Evolutionary conservation across 2,888 invertebrate genomes (phyloP), one percentile per base, ranked within the genome.

Genomic region (Drymonia ruficornis): DNA sequence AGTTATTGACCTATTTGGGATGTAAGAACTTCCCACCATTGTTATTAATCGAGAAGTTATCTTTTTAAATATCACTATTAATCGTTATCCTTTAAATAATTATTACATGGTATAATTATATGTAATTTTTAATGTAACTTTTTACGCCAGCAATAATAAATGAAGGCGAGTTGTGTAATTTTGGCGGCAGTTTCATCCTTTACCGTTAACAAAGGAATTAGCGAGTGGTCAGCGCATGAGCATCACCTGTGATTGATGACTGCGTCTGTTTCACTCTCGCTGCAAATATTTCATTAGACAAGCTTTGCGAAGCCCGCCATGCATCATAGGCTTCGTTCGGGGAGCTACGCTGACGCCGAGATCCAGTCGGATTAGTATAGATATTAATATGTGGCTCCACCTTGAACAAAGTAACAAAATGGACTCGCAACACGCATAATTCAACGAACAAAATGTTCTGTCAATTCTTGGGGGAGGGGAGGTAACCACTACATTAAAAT

Each of bases 211-310:
- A 67, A 61, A 60, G 54, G 67, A 70, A 68, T 67, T 65, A 72
- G 70, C 65, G 72, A 71, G 68, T 75, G 78, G 80, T 76, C 73
- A 76, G 72, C 72, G 68, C 72, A 72, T 72, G 76, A 77, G 79
- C 73, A 83, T 80, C 83, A 84, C 81, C 83, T 86, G 84, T 89
- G 86, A 91, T 89, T 84, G 89, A 91, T 89, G 77, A 70, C 74
- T 74, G 78, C 80, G 89, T 86, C 86, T 76, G 80, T 82, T 87
- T 82, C 86, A 84, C 81, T 84, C 80, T 81, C 78, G 80, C 81
- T 74, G 73, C 83, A 84, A 85, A 91, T 91, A 90, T 91, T 91
- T 91, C 89, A 91, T 89, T 90, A 89, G 83, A 81, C 81, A 83
- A 81, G 84, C 83, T 82, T 78, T 76, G 81, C 77, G 79, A 79